phyloP scores from a whole-genome alignment of 2,113 vertebrate genomes.

The Thunnus maccoyii region DNA sequence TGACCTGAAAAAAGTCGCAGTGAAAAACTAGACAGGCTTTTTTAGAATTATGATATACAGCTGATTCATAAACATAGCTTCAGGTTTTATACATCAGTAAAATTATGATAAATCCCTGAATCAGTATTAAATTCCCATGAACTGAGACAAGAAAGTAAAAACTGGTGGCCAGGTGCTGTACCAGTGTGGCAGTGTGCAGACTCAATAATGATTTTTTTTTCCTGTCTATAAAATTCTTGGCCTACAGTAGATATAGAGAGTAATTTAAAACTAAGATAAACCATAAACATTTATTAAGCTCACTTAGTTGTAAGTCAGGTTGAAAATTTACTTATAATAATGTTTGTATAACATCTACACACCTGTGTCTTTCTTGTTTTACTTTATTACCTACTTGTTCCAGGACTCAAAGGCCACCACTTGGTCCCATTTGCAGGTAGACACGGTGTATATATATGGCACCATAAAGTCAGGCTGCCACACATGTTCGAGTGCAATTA shows the following conservation, averaged over 20 bases:
- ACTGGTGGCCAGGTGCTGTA: background rate
- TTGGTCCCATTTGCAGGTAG: conserved; percentile 66
- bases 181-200: background rate
- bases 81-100: background rate
- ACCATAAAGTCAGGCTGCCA: conserved; percentile 69
- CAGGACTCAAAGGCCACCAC: conserved; percentile 49
- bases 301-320: conserved; percentile 43
- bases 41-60: too few species aligned
- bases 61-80: too few species aligned
- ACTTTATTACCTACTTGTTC: conserved; percentile 67
- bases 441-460: conserved; percentile 56
- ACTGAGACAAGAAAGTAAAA: background rate
- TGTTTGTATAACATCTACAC: conserved; percentile 57
- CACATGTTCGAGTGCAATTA: conserved; percentile 64
- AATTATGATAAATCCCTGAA: too few species aligned
- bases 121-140: background rate
- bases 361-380: conserved; percentile 58
- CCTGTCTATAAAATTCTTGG: too few species aligned
- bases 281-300: background rate
- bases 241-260: too few species aligned
- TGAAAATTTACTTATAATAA: conserved; percentile 62
- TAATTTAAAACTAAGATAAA: background rate
- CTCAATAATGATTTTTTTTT: background rate
- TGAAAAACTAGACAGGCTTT: too few species aligned
- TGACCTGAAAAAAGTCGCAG: background rate